A percentile compares a stretch with the other conserved stretches of the same genome.
Conservation (phyloP, 2,797 vertebrate species). For the Furcifer pardalis region DNA sequence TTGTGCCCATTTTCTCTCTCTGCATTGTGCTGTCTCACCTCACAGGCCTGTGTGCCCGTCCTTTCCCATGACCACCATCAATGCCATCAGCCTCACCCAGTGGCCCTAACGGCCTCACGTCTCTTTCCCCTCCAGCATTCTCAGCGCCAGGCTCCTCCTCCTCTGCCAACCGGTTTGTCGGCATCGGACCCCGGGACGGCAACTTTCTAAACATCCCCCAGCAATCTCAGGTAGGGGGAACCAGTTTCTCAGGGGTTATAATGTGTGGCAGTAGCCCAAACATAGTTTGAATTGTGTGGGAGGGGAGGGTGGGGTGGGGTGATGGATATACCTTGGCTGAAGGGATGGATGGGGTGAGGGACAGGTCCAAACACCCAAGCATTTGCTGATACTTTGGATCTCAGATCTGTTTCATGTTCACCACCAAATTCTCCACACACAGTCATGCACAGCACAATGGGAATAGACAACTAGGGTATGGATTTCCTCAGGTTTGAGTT, state of each 20-base stretch:
- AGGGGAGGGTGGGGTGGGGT: neutral
- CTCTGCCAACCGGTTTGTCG: constrained; percentile 96
- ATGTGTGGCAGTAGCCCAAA: neutral
- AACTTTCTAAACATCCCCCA: constrained; percentile 98
- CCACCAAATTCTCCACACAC: neutral
- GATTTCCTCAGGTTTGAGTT: neutral
- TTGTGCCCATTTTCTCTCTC: neutral
- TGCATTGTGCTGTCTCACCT: neutral
- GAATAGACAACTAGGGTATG: neutral
- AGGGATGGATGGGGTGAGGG: constrained; percentile 8
- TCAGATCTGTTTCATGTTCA: neutral
- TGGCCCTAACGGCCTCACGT: constrained; percentile 60
- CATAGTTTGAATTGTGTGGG: constrained; percentile 3
- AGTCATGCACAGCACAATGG: neutral
- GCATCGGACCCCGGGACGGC: constrained; percentile 98
- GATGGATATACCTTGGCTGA: neutral
- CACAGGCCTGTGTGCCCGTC: neutral
- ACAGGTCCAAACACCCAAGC: neutral
- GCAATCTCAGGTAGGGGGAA: constrained; percentile 90
- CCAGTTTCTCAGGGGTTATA: neutral
- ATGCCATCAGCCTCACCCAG: constrained; percentile 53
- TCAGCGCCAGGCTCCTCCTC: constrained; percentile 95
- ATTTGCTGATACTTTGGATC: neutral
- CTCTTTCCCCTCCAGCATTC: constrained; percentile 84
- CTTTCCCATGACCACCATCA: constrained; percentile 32